Evolutionary conservation across 64 coral and sea anemone genomes (phyloP).

Genomic region (Anthopleura sola): DNA sequence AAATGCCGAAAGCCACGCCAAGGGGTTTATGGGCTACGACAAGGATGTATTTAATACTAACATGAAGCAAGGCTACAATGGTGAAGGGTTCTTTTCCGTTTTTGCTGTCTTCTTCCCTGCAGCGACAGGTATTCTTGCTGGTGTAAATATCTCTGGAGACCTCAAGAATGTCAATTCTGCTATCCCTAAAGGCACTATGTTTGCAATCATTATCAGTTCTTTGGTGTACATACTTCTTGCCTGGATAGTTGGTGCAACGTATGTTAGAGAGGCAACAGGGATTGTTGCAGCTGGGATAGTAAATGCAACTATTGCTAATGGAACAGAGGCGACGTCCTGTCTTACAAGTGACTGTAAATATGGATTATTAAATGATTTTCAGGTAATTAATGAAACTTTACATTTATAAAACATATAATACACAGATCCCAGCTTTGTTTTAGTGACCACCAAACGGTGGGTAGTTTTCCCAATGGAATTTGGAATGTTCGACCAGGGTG

Average conservation of each 20-base stretch:
- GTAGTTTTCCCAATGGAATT: too few relatives aligned
- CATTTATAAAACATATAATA: too few relatives aligned
- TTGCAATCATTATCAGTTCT: conserved; percentile 78
- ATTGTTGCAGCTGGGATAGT: conserved; percentile 19
- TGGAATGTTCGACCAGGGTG: too few relatives aligned
- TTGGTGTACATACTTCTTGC: conserved; percentile 76
- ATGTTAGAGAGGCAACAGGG: conserved; percentile 70
- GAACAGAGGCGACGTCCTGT: conserved; percentile 36
- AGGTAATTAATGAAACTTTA: conserved; percentile 26
- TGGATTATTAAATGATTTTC: conserved; percentile 84
- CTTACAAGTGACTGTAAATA: conserved; percentile 46
- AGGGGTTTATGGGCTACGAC: conserved; percentile 78
- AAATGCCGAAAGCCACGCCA: conserved; percentile 43
- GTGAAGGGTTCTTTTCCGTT: conserved; percentile 90
- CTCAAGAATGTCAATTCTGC: conserved; percentile 82
- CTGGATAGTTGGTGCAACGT: conserved; percentile 74
- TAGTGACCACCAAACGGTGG: too few relatives aligned
- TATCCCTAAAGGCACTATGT: conserved; percentile 92
- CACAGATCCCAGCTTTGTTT: too few relatives aligned
- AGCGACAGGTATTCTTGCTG: conserved; percentile 90
- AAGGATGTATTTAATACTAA: conserved; percentile 63
- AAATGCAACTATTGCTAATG: conserved; percentile 40
- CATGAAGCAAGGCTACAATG: conserved; percentile 57
- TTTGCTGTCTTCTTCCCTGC: conserved; percentile 99
- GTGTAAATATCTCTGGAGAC: conserved; percentile 96